A percentile compares a stretch with the other conserved stretches of the same genome.
phyloP scores from a whole-genome alignment of 1,140 invertebrate species.

The Camponotus floridanus region DNA sequence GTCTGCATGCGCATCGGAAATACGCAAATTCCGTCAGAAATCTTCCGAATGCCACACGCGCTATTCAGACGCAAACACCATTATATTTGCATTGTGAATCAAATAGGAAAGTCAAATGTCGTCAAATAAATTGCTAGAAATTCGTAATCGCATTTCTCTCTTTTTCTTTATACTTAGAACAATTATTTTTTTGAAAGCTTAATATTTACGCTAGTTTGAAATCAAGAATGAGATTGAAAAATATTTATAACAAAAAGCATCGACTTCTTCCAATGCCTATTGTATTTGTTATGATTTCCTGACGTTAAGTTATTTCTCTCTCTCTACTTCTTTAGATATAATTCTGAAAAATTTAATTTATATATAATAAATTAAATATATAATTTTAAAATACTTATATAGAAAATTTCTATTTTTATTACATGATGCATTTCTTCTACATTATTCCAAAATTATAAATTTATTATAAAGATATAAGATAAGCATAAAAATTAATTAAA shows the following conservation, averaged over 20 bases:
- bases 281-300: neutral
- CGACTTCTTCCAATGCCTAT: neutral
- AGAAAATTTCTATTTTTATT: neutral
- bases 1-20: neutral
- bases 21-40: slow-evolving; percentile 40
- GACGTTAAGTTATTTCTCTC: too few relatives aligned
- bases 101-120: slow-evolving; percentile 70
- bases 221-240: slow-evolving; percentile 12
- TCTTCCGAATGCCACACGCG: neutral
- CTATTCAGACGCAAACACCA: slow-evolving; percentile 39
- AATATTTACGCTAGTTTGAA: slow-evolving; percentile 20
- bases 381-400: neutral
- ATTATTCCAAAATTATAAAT: neutral
- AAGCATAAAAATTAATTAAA: neutral
- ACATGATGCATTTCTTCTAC: neutral
- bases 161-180: slow-evolving; percentile 1
- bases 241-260: slow-evolving; percentile 41
- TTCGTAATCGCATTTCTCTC: neutral
- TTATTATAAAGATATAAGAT: neutral
- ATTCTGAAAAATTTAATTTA: slow-evolving; percentile 10
- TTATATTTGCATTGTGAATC: slow-evolving; percentile 78
- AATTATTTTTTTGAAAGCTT: neutral
- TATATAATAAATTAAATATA: too few relatives aligned
- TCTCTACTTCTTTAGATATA: neutral
- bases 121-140: slow-evolving; percentile 26